Conservation (phyloP, 2,888 invertebrate species). For the Fragum whitleyi region DNA sequence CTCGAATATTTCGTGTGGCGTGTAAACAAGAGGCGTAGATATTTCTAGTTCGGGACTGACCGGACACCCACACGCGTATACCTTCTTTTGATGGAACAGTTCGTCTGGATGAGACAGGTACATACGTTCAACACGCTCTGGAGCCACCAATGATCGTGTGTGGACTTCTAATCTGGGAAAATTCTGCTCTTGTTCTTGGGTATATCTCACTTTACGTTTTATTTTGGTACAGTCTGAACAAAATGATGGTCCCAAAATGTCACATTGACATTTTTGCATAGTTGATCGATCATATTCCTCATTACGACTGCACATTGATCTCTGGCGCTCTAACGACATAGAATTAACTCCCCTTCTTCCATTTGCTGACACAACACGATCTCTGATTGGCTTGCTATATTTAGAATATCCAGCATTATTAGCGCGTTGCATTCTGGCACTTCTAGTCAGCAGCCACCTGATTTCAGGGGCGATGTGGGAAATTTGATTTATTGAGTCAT, state of each 20-base stretch:
- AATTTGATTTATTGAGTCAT: background rate
- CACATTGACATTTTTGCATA: slow-evolving; percentile 62
- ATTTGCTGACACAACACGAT: slow-evolving; percentile 67
- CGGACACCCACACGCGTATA: slow-evolving; percentile 61
- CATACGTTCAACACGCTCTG: slow-evolving; percentile 64
- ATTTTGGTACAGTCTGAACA: slow-evolving; percentile 71
- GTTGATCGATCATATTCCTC: slow-evolving; percentile 16
- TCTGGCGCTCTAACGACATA: slow-evolving; percentile 46
- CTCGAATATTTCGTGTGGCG: slow-evolving; percentile 67
- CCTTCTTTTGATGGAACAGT: slow-evolving; percentile 55
- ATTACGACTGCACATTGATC: slow-evolving; percentile 63
- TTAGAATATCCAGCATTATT: slow-evolving; percentile 70
- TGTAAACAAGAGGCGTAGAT: slow-evolving; percentile 63
- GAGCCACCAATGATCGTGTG: slow-evolving; percentile 70
- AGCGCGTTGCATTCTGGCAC: slow-evolving; percentile 59
- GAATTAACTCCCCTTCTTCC: slow-evolving; percentile 35
- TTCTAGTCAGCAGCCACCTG: slow-evolving; percentile 62
- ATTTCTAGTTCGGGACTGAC: slow-evolving; percentile 59
- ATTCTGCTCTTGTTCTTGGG: slow-evolving; percentile 53
- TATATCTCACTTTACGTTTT: slow-evolving; percentile 48
- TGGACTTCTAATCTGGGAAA: slow-evolving; percentile 70
- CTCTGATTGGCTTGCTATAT: slow-evolving; percentile 62
- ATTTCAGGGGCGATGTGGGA: slow-evolving; percentile 50
- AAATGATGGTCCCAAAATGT: slow-evolving; percentile 70
- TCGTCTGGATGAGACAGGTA: slow-evolving; percentile 59